Evolutionary conservation across 2,888 invertebrate genomes (phyloP).

Genomic region (Tineola bisselliella): DNA sequence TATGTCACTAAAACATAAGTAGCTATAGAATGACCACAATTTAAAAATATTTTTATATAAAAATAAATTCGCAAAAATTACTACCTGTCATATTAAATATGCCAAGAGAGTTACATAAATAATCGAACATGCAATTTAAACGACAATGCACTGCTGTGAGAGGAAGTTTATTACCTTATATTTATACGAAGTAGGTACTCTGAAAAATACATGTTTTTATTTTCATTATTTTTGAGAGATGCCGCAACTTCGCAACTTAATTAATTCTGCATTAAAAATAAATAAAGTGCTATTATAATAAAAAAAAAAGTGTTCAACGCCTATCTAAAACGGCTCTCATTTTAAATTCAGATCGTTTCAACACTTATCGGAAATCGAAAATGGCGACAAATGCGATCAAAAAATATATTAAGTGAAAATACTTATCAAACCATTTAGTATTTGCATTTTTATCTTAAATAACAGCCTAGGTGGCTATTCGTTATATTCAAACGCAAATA

Average conservation of each 20-base stretch:
- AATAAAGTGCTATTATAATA: constrained; percentile 14
- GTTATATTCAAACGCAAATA: too few relatives aligned
- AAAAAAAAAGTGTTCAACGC: constrained; percentile 4
- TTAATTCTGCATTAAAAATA: constrained; percentile 8
- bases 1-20: not conserved
- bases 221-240: not conserved
- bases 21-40: not conserved
- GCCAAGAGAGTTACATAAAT: constrained; percentile 1
- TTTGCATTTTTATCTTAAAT: constrained; percentile 3
- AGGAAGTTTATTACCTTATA: constrained; percentile 8
- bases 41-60: not conserved
- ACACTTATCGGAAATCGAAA: constrained; percentile 7
- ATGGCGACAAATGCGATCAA: not conserved
- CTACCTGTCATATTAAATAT: not conserved
- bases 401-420: constrained; percentile 2
- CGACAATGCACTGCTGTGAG: constrained; percentile 6
- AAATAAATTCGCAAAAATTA: not conserved
- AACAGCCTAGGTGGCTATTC: not conserved
- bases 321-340: constrained; percentile 17
- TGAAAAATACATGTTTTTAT: not conserved
- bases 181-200: not conserved
- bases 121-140: constrained; percentile 7
- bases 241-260: constrained; percentile 3
- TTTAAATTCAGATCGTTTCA: constrained; percentile 16
- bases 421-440: not conserved